Conservation (phyloP, 2,888 invertebrate species). For the Drosophila picticornis region DNA sequence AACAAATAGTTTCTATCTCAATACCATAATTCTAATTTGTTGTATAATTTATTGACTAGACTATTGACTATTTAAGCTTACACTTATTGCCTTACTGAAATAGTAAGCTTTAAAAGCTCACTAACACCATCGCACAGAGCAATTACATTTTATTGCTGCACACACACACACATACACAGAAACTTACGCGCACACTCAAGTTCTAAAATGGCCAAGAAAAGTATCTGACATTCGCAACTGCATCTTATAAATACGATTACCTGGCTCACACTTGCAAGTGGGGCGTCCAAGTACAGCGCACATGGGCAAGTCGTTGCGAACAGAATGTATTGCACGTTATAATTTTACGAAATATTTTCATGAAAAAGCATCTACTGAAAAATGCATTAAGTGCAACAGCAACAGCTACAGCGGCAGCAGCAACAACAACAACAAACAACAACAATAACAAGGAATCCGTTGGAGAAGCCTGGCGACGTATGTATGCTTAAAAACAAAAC, state of each 20-base stretch:
- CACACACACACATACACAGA: constrained; percentile 13
- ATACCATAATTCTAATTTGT: not conserved
- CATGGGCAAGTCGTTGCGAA: constrained; percentile 48
- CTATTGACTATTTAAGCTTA: not conserved
- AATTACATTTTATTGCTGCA: constrained; percentile 49
- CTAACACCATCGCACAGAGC: constrained; percentile 36
- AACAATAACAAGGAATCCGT: constrained; percentile 54
- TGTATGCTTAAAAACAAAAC: constrained; percentile 72
- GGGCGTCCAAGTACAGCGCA: constrained; percentile 49
- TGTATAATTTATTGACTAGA: not conserved
- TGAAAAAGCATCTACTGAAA: constrained; percentile 80
- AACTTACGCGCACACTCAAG: not conserved
- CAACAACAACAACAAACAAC: constrained; percentile 21
- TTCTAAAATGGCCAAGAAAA: constrained; percentile 56
- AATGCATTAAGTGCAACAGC: constrained; percentile 83
- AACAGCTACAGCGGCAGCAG: constrained; percentile 49
- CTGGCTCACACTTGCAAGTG: constrained; percentile 57
- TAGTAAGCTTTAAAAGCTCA: constrained; percentile 27
- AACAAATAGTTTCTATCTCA: not conserved
- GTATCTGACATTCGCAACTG: constrained; percentile 64
- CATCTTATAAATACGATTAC: constrained; percentile 79
- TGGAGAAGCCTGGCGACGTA: constrained; percentile 40
- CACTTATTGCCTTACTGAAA: constrained; percentile 4
- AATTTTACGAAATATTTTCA: constrained; percentile 79
- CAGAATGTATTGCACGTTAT: constrained; percentile 70